A percentile compares a stretch with the other conserved stretches of the same genome.
Conservation (phyloP, 2,797 vertebrate genomes). For the Chaetodon trifasciatus region DNA sequence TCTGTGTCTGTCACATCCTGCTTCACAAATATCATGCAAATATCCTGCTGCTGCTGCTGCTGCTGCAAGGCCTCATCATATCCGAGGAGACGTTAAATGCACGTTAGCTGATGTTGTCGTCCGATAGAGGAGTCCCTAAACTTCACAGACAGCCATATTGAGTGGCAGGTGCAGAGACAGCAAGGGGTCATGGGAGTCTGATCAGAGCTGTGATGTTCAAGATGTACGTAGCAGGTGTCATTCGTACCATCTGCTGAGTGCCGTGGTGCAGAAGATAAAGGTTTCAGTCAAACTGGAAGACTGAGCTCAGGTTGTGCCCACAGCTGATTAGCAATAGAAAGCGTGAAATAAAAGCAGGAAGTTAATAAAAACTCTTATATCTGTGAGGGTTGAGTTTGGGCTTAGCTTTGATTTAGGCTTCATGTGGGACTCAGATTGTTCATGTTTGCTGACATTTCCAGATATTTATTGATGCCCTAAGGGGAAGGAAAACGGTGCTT, state of each 20-base stretch:
- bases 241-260: conserved; percentile 14
- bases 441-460: conserved; percentile 18
- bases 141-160: conserved; percentile 64
- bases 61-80: background rate
- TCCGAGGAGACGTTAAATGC: background rate
- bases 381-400: background rate
- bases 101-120: background rate
- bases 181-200: conserved; percentile 57
- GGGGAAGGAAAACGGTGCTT: background rate
- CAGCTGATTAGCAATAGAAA: background rate
- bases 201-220: conserved; percentile 22
- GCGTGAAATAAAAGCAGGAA: background rate
- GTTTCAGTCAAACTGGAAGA: conserved; percentile 8
- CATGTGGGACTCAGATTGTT: background rate
- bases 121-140: background rate
- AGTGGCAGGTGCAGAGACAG: conserved; percentile 70
- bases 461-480: background rate
- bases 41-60: background rate
- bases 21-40: conserved; percentile 64
- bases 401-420: background rate
- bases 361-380: too few relatives aligned
- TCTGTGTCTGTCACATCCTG: conserved; percentile 25
- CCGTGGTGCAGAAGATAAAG: background rate
- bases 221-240: conserved; percentile 6
- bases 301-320: background rate